Percentiles rank a stretch among this genome's conserved stretches.
These are phyloP conservation scores for Gymnocypris eckloni DNA, from an alignment of 2,797 vertebrate genomes.

Conservation along the genomic window DNA sequence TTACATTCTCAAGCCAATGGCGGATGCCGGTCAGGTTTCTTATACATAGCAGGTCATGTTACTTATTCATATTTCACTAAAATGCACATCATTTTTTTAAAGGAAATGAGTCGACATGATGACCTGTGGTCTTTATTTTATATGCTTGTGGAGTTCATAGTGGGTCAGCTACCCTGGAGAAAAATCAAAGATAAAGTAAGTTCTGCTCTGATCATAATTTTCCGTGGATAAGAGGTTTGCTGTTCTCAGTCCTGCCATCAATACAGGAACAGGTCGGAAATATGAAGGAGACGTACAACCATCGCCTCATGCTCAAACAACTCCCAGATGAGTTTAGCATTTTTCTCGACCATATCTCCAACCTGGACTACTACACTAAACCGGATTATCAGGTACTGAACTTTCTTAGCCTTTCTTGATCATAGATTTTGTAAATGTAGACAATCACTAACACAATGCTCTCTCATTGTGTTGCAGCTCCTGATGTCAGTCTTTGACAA, in stretches of 20 bases:
- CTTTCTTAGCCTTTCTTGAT: background rate
- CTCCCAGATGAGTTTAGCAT: slow-evolving; percentile 91
- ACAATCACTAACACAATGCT: background rate
- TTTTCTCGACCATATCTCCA: slow-evolving; percentile 94
- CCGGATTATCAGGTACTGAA: slow-evolving; percentile 93
- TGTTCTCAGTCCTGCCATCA: slow-evolving; percentile 1
- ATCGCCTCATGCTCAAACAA: slow-evolving; percentile 95
- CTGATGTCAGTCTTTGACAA: slow-evolving; percentile 94
- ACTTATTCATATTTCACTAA: slow-evolving; percentile 2
- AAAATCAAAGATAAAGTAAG: slow-evolving; percentile 99
- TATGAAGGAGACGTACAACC: slow-evolving; percentile 95
- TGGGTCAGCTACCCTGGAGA: slow-evolving; percentile 97
- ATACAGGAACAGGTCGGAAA: slow-evolving; percentile 96
- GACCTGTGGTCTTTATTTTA: slow-evolving; percentile 99
- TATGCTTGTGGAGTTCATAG: slow-evolving; percentile 97
- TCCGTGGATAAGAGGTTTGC: background rate
- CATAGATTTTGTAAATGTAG: background rate
- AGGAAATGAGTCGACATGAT: slow-evolving; percentile 98
- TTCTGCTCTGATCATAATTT: background rate
- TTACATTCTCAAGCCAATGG: background rate
- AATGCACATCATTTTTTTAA: slow-evolving; percentile 26
- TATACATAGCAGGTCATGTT: background rate
- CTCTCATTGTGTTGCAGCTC: slow-evolving; percentile 77
- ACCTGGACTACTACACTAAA: slow-evolving; percentile 95
- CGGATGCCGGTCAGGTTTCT: background rate